Percentiles rank a stretch among this genome's conserved stretches.
phyloP scores from a whole-genome alignment of 2,113 vertebrate species.

The Alligator mississippiensis region DNA sequence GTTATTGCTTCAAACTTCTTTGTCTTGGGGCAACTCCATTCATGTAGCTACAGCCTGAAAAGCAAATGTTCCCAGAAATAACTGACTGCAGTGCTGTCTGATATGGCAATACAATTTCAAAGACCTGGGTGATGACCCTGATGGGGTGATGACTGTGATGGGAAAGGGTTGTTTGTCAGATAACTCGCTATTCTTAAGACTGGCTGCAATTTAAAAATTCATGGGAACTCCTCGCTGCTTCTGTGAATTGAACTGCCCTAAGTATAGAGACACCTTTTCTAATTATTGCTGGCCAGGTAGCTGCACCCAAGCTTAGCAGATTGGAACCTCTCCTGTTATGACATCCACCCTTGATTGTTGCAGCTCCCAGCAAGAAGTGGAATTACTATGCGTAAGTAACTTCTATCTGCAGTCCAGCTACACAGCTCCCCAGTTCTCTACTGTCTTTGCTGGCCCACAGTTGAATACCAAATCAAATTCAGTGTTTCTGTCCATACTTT shows the following conservation, averaged over 20 bases:
- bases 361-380: neutral
- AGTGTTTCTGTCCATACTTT: constrained; percentile 9
- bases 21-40: too few species aligned
- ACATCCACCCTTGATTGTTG: neutral
- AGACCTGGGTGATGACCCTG: too few species aligned
- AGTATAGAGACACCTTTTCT: neutral
- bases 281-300: neutral
- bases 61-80: too few species aligned
- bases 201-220: neutral
- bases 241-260: neutral
- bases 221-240: neutral
- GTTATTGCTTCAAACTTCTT: too few species aligned
- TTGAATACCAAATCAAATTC: neutral
- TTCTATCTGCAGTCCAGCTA: neutral
- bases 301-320: neutral
- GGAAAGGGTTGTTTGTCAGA: neutral
- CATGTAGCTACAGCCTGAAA: too few species aligned
- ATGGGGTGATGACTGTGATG: neutral
- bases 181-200: neutral
- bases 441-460: neutral
- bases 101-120: too few species aligned
- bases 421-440: neutral
- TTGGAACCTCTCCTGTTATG: neutral
- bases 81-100: too few species aligned
- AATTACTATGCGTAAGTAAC: neutral